These are phyloP conservation scores for Leucania comma DNA, from an alignment of 2,888 invertebrate species.

Conservation along the genomic window DNA sequence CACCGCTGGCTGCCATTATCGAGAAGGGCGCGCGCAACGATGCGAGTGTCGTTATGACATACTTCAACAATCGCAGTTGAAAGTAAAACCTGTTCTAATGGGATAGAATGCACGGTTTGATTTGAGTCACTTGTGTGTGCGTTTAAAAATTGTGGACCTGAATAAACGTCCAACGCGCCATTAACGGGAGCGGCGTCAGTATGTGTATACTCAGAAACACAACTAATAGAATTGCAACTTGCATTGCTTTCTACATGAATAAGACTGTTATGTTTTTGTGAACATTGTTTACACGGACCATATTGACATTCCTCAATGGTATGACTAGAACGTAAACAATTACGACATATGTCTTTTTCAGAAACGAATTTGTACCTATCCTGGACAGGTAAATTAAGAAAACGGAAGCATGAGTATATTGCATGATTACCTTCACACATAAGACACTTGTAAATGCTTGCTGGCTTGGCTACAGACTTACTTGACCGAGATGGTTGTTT, in stretches of 20 bases:
- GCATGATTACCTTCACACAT: conserved; percentile 10
- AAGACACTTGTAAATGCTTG: neutral
- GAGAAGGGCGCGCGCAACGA: neutral
- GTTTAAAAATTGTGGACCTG: neutral
- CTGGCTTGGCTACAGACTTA: neutral
- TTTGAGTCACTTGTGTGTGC: conserved; percentile 10
- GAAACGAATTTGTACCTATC: conserved; percentile 14
- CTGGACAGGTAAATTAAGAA: conserved; percentile 8
- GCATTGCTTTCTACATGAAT: conserved; percentile 1
- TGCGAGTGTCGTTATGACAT: neutral
- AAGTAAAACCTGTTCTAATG: conserved; percentile 5
- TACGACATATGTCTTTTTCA: neutral
- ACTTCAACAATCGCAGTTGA: conserved; percentile 3
- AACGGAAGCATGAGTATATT: conserved; percentile 6
- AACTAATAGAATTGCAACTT: conserved; percentile 5
- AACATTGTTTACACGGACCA: too few relatives aligned
- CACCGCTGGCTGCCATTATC: conserved; percentile 2
- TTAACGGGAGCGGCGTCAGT: neutral
- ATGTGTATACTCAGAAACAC: neutral
- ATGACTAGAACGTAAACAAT: conserved; percentile 11
- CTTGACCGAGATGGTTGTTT: neutral
- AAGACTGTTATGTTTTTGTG: too few relatives aligned
- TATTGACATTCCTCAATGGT: neutral
- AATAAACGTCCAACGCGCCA: neutral
- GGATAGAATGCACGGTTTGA: conserved; percentile 11